Evolutionary conservation across 2,797 vertebrate species (phyloP).

Genomic region (Poecile montanus): DNA sequence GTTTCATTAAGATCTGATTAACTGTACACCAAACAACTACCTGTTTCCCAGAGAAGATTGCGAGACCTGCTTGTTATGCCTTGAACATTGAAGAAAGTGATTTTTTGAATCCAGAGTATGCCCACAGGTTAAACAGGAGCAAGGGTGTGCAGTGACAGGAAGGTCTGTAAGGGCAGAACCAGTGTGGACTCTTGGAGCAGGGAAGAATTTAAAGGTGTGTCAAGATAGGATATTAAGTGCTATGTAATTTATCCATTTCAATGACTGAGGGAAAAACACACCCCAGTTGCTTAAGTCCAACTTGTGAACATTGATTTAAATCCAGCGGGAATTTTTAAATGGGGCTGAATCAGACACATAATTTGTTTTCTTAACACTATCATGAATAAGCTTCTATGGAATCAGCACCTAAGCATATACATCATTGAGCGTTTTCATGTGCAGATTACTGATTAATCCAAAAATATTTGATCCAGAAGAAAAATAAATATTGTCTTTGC

Average conservation of each 20-base stretch:
- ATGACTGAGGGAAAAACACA: not conserved
- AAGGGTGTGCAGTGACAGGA: not conserved
- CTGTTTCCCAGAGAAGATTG: not conserved
- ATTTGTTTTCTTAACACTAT: not conserved
- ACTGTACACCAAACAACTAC: not conserved
- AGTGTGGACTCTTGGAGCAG: not conserved
- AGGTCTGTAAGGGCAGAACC: not conserved
- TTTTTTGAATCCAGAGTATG: not conserved
- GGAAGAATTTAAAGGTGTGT: not conserved
- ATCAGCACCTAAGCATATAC: not conserved
- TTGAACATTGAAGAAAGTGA: not conserved
- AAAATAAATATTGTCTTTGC: not conserved
- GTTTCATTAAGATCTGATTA: not conserved
- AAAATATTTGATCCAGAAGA: not conserved
- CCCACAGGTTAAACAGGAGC: not conserved
- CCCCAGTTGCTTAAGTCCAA: not conserved
- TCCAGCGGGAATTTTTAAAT: not conserved
- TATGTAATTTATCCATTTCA: not conserved
- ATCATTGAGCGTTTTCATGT: not conserved
- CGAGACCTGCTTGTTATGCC: not conserved
- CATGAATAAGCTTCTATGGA: not conserved
- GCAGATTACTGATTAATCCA: conserved; percentile 8
- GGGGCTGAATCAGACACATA: not conserved
- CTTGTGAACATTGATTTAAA: not conserved
- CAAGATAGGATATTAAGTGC: not conserved